A percentile compares a stretch with the other conserved stretches of the same genome.
Evolutionary conservation across 2,888 invertebrate species (phyloP).

Genomic region (Drosophila tripunctata): DNA sequence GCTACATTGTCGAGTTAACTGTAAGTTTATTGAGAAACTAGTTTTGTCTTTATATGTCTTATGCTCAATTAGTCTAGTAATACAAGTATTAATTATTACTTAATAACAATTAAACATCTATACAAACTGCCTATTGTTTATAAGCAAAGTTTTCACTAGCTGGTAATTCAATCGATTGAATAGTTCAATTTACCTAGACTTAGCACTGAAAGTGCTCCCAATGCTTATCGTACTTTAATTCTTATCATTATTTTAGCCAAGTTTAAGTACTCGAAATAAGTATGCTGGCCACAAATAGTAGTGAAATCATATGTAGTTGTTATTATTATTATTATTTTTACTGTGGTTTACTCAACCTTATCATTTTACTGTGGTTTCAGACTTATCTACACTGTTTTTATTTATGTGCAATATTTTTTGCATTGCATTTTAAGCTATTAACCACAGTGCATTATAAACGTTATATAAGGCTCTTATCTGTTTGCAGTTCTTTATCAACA

Average conservation of each 20-base stretch:
- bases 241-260: constrained; percentile 24
- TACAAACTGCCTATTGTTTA: background rate
- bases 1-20: no score
- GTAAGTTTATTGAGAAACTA: no score
- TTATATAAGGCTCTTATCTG: constrained; percentile 8
- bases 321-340: background rate
- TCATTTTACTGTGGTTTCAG: constrained; percentile 23
- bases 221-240: constrained; percentile 12
- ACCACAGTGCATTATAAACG: constrained; percentile 11
- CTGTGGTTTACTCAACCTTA: constrained; percentile 12
- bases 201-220: background rate
- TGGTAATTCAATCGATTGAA: background rate
- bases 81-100: constrained; percentile 4
- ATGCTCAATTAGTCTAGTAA: no score
- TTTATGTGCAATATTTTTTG: background rate
- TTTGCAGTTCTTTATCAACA: constrained; percentile 14
- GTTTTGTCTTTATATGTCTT: no score
- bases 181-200: constrained; percentile 2
- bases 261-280: background rate
- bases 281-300: background rate
- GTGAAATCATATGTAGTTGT: constrained; percentile 1
- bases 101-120: background rate
- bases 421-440: constrained; percentile 24
- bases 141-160: background rate
- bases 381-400: constrained; percentile 23